Evolutionary conservation across 1,140 invertebrate species (phyloP), one percentile per base, ranked within the genome.

Genomic region (Halictus rubicundus): DNA sequence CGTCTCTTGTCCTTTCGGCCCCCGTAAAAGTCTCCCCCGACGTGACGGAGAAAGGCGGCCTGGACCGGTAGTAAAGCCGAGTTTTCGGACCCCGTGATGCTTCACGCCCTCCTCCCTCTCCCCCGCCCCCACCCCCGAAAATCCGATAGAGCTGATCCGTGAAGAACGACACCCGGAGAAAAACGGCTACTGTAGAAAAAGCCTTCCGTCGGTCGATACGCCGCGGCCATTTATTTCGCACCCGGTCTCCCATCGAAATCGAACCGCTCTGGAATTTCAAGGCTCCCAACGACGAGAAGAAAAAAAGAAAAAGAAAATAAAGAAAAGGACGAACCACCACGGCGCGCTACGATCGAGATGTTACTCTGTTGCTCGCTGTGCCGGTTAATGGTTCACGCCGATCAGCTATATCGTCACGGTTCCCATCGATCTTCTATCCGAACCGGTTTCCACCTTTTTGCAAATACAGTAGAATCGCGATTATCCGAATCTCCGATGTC

Each of bases 121-220:
- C n/a, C n/a, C n/a, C n/a, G n/a, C n/a, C n/a, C n/a, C n/a, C n/a
- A n/a, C n/a, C 19, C 0, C 32, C n/a, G 49, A 72, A 72, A 72
- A 78, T 78, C 7, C 6, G 37, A 3, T 21, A 16, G 5, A 14
- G 16, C 7, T 0, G 5, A 54, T 42, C 68, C 76, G 68, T 78
- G 69, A 64, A 72, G 49, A 72, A 54, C 37, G 14, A 14, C 60
- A 19, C 3, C 7, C 0, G 0, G 27, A 46, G 46, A 63, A 71
- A 39, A 78, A 71, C 46, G 3, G 59, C 6, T 42, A 42, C 59
- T 4, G 75, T 8, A 27, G n/a, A 63, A 42, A 70, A 78, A 70
- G 57, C 7, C 42, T 69, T 69, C 42, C 54, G 23, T 0, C 16
- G 12, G 19, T 10, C 39, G 39, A 12, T 42, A 42, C 52, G 49